These are phyloP conservation scores for Caenorhabditis sp. DNA, from an alignment of 2,888 invertebrate species.

Conservation along the genomic window DNA sequence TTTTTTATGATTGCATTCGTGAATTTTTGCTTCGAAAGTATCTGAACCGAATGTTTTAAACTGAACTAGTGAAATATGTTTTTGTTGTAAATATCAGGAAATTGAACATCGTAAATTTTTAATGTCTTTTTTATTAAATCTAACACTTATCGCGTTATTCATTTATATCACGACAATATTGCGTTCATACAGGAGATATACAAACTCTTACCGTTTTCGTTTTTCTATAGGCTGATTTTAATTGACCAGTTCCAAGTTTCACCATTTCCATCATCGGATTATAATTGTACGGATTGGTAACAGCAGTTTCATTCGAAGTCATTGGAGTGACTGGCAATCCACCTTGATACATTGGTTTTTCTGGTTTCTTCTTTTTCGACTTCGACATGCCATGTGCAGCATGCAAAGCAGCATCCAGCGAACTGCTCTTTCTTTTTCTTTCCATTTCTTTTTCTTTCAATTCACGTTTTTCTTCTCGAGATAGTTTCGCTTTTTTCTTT, in stretches of 20 bases:
- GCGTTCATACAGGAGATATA: not conserved
- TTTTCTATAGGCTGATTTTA: conserved; percentile 55
- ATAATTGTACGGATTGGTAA: conserved; percentile 54
- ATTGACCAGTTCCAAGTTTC: conserved; percentile 51
- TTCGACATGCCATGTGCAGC: conserved; percentile 33
- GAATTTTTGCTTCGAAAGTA: too few relatives aligned
- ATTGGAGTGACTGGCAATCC: conserved; percentile 43
- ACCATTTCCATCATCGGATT: conserved; percentile 55
- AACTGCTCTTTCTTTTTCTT: conserved; percentile 2
- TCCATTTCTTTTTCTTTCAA: conserved; percentile 1
- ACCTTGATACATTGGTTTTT: conserved; percentile 45
- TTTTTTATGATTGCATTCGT: too few relatives aligned
- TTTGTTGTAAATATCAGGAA: too few relatives aligned
- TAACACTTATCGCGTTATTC: too few relatives aligned
- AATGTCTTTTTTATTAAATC: too few relatives aligned
- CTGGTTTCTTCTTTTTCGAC: conserved; percentile 45
- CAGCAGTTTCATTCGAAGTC: conserved; percentile 31
- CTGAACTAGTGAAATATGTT: too few relatives aligned
- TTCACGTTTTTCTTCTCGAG: conserved; percentile 8
- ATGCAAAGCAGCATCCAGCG: conserved; percentile 24
- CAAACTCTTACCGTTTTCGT: conserved; percentile 32
- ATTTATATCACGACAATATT: not conserved
- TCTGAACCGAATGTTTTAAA: too few relatives aligned
- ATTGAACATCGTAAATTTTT: too few relatives aligned
- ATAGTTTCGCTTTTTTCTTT: conserved; percentile 2